Percentiles rank a stretch among this genome's conserved stretches.
These are phyloP conservation scores for Rhaphigaster nebulosa DNA, from an alignment of 2,888 invertebrate genomes.

Conservation along the genomic window DNA sequence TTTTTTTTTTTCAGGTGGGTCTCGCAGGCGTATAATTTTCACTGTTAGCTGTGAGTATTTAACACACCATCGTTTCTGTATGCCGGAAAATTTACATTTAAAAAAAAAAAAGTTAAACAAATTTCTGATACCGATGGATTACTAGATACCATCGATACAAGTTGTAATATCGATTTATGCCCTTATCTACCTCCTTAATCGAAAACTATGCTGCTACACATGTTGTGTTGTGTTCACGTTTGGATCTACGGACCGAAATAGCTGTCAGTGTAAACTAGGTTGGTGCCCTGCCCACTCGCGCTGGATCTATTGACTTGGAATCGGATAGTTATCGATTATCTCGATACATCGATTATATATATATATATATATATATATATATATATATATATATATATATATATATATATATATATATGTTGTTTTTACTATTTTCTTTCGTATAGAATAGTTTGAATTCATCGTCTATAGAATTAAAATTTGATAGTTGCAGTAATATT, in stretches of 20 bases:
- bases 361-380: not conserved
- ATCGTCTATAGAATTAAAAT: no score
- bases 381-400: no score
- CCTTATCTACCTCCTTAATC: not conserved
- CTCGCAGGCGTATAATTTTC: not conserved
- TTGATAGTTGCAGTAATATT: no score
- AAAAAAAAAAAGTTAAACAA: not conserved
- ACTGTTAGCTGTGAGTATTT: not conserved
- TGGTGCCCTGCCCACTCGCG: conserved; percentile 1
- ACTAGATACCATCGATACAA: not conserved
- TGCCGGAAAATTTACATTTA: not conserved
- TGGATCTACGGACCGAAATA: not conserved
- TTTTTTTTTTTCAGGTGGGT: not conserved
- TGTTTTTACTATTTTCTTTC: no score
- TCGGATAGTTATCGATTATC: not conserved
- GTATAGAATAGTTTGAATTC: no score
- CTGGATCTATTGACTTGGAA: not conserved
- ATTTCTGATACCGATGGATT: not conserved
- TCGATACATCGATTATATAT: not conserved
- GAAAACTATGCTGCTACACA: conserved; percentile 8
- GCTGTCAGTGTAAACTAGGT: conserved; percentile 29
- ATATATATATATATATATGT: no score
- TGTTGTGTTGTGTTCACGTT: not conserved
- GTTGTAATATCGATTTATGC: not conserved
- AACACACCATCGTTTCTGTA: not conserved